Conservation (phyloP, 2,888 invertebrate genomes). For the Macrostomum cliftonense region DNA sequence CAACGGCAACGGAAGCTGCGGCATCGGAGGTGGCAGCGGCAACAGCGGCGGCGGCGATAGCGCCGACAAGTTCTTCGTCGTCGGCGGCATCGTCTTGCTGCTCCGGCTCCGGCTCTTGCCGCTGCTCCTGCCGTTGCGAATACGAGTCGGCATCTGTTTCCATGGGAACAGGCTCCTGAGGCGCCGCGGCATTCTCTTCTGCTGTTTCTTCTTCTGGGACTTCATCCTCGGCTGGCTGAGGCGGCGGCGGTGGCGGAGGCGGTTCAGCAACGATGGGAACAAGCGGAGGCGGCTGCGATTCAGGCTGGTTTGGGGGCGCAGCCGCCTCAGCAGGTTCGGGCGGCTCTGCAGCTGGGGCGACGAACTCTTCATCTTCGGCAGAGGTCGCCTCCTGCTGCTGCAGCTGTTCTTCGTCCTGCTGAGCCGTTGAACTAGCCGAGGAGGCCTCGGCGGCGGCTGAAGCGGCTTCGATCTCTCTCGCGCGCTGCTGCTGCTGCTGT, state of each 20-base stretch:
- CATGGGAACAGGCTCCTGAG: neutral
- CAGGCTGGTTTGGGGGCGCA: neutral
- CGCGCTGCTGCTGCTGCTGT: too few species aligned
- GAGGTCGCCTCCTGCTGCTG: neutral
- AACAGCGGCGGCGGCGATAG: constrained; percentile 4
- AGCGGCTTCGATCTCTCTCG: too few species aligned
- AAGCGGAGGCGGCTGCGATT: neutral
- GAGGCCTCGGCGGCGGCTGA: too few species aligned
- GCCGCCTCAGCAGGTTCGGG: neutral
- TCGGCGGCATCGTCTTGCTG: too few species aligned
- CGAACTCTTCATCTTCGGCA: neutral
- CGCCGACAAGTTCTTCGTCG: constrained; percentile 9
- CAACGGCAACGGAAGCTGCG: constrained; percentile 14
- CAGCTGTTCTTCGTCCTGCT: neutral
- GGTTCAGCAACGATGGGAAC: too few species aligned
- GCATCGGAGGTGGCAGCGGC: constrained; percentile 4
- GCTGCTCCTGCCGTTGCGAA: too few species aligned
- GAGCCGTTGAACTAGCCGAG: too few species aligned
- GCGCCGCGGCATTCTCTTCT: too few species aligned
- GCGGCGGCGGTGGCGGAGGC: neutral
- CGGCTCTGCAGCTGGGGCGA: neutral
- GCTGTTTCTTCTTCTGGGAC: neutral
- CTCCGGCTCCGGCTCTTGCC: too few species aligned
- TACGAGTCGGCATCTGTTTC: neutral
- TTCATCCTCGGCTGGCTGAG: neutral